Percentiles rank a stretch among this genome's conserved stretches.
Evolutionary conservation across 2,888 invertebrate species (phyloP).

Genomic region (Prosopocoilus inquinatus): DNA sequence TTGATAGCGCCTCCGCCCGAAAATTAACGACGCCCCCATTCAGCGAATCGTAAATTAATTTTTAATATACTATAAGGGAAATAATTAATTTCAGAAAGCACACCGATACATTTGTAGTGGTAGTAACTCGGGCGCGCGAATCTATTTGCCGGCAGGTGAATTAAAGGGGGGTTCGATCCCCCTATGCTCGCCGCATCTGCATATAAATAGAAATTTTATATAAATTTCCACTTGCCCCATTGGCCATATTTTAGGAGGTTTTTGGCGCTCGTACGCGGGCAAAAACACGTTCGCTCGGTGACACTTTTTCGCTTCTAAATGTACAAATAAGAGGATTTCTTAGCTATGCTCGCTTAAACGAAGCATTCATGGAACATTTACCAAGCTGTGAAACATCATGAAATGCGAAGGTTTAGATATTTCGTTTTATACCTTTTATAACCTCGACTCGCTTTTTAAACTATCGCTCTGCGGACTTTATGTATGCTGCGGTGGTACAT

Average conservation of each 20-base stretch:
- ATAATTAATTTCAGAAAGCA: too few relatives aligned
- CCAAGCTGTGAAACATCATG: constrained; percentile 13
- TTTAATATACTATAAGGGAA: too few relatives aligned
- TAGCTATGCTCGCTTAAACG: constrained; percentile 1
- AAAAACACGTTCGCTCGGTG: not conserved
- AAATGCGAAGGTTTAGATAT: constrained; percentile 5
- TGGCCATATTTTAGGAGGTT: not conserved
- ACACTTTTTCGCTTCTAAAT: constrained; percentile 3
- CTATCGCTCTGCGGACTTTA: too few relatives aligned
- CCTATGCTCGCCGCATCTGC: constrained; percentile 29
- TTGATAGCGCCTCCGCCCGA: too few relatives aligned
- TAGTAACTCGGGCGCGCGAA: constrained; percentile 14
- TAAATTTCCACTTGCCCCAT: constrained; percentile 26
- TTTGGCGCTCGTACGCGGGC: constrained; percentile 4
- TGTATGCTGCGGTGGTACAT: too few relatives aligned
- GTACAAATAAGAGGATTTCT: constrained; percentile 20
- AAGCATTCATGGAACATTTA: constrained; percentile 3
- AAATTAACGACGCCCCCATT: too few relatives aligned
- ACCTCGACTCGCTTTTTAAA: too few relatives aligned
- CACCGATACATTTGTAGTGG: too few relatives aligned
- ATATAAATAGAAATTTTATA: constrained; percentile 37
- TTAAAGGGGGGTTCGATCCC: constrained; percentile 25
- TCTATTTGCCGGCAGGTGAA: constrained; percentile 21
- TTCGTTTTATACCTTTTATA: too few relatives aligned
- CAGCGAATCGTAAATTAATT: too few relatives aligned